Conservation (phyloP, 2,797 vertebrate species). For the Emydoidea blandingii region DNA sequence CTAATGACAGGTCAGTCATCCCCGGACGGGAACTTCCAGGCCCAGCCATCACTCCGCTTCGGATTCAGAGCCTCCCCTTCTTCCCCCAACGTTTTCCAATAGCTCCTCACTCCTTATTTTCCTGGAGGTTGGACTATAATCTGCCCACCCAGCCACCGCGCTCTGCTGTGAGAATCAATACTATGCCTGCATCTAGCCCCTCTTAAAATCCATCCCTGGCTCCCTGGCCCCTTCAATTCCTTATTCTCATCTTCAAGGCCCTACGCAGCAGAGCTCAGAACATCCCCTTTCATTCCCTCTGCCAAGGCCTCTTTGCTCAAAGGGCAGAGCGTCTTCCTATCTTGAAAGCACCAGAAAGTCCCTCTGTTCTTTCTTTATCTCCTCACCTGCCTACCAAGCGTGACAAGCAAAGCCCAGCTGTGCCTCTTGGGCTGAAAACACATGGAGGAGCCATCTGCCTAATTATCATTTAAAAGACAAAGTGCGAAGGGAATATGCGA, state of each 20-base stretch:
- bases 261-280: not conserved
- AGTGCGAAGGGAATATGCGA: not conserved
- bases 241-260: not conserved
- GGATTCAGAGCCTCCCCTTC: not conserved
- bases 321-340: not conserved
- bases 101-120: not conserved
- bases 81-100: no score
- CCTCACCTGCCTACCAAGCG: not conserved
- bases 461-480: not conserved
- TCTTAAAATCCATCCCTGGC: not conserved
- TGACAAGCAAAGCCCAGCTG: not conserved
- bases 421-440: not conserved
- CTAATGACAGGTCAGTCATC: not conserved
- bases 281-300: not conserved
- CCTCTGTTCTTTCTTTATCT: not conserved
- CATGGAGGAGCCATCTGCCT: not conserved
- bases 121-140: not conserved
- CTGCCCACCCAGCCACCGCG: not conserved
- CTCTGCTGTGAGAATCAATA: not conserved
- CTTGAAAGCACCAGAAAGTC: not conserved
- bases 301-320: not conserved
- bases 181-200: not conserved
- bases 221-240: not conserved
- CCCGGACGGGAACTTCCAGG: not conserved
- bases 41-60: not conserved